phyloP scores from a whole-genome alignment of 2,113 vertebrate genomes.

The Campylorhamphus procurvoides region DNA sequence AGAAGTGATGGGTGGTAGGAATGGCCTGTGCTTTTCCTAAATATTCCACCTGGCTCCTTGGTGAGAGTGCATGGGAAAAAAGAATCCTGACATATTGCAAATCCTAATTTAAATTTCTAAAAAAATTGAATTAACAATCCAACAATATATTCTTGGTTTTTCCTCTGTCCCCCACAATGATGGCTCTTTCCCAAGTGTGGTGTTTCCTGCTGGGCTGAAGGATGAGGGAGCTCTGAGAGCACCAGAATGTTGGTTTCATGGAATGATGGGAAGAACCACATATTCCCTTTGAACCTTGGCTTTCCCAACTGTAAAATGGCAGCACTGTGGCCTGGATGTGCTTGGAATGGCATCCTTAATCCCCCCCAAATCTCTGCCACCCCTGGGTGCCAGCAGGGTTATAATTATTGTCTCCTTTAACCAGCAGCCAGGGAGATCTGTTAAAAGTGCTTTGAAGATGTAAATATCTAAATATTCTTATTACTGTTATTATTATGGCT shows the following conservation, averaged over 20 bases:
- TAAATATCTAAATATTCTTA: neutral
- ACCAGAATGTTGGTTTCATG: neutral
- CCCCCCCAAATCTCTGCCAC: neutral
- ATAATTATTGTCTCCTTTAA: neutral
- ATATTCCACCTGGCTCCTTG: neutral
- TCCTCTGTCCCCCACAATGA: fast-evolving
- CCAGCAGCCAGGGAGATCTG: neutral
- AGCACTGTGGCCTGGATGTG: neutral
- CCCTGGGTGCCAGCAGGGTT: neutral
- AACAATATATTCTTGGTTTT: neutral
- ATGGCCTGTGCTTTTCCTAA: neutral
- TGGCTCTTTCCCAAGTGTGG: neutral
- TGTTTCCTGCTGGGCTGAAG: neutral
- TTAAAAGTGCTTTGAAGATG: neutral
- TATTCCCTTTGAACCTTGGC: fast-evolving
- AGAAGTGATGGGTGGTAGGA: fast-evolving
- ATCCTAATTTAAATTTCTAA: neutral
- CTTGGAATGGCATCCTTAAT: neutral
- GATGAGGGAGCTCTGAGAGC: neutral
- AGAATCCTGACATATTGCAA: neutral
- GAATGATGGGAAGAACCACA: fast-evolving
- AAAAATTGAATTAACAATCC: too few species aligned
- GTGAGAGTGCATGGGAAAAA: neutral
- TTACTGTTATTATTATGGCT: neutral
- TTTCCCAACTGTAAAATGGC: neutral